phyloP scores from a whole-genome alignment of 35 echinoderm and acorn worm genomes.

The Heliocidaris erythrogramma region DNA sequence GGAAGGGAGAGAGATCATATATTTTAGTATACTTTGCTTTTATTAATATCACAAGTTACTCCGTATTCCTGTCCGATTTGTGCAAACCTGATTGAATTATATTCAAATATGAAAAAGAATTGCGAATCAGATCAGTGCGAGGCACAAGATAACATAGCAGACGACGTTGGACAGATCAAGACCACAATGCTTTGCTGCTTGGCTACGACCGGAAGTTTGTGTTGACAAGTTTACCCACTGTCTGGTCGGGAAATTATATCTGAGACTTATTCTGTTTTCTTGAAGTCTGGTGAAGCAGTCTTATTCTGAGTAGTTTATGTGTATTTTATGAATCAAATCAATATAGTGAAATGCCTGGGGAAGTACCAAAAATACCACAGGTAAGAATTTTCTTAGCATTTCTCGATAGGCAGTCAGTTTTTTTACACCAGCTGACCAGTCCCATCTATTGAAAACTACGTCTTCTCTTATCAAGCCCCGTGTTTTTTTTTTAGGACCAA shows the following conservation, averaged over 20 bases:
- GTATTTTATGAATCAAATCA: not conserved
- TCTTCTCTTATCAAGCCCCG: not conserved
- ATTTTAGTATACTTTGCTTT: no score
- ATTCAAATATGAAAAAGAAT: no score
- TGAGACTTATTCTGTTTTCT: not conserved
- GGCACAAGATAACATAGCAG: not conserved
- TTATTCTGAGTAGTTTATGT: not conserved
- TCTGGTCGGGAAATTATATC: not conserved
- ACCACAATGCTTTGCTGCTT: not conserved
- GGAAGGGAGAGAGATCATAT: no score
- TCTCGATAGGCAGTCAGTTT: not conserved
- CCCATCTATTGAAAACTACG: not conserved
- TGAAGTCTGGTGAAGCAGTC: not conserved
- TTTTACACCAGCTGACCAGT: not conserved
- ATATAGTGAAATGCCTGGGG: conserved; percentile 55
- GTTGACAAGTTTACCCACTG: not conserved
- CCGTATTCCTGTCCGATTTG: no score
- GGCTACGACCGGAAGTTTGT: conserved; percentile 36
- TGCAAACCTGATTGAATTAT: no score
- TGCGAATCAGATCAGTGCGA: no score
- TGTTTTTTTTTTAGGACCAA: no score
- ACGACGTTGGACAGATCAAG: not conserved
- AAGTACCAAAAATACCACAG: conserved; percentile 66
- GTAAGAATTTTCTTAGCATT: not conserved
- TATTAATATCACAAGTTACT: no score